These are phyloP conservation scores for Eurystomus gularis DNA, from an alignment of 2,113 vertebrate species.

Conservation along the genomic window DNA sequence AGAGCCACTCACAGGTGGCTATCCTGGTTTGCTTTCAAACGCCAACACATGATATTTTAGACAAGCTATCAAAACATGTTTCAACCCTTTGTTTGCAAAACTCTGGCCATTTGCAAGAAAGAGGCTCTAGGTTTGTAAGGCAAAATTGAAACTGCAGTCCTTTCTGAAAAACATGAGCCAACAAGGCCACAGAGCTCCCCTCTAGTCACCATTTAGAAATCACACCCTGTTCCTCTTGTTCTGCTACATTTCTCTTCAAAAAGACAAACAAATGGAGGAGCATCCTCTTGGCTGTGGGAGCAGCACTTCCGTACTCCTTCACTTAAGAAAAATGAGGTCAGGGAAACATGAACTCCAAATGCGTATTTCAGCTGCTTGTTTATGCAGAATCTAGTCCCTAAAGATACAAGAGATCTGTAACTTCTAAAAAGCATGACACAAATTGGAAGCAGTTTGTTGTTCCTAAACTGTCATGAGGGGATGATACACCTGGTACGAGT, in stretches of 20 bases:
- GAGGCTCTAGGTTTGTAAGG: not conserved
- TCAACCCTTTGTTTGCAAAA: not conserved
- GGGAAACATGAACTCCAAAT: not conserved
- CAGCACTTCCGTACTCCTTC: not conserved
- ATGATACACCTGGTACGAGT: not conserved
- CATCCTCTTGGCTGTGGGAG: not conserved
- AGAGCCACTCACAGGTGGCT: not conserved
- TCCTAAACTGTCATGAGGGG: not conserved
- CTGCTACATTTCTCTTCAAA: not conserved
- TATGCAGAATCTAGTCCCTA: not conserved
- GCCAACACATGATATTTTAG: not conserved
- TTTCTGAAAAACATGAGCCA: not conserved
- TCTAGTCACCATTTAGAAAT: not conserved
- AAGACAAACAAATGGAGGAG: not conserved
- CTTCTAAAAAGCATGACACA: not conserved
- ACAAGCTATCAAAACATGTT: not conserved
- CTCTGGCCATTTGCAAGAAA: not conserved
- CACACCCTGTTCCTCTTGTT: not conserved
- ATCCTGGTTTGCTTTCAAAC: not conserved
- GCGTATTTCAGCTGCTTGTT: not conserved
- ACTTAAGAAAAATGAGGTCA: not conserved
- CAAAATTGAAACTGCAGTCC: not conserved
- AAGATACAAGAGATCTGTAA: not conserved
- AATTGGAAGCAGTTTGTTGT: not conserved
- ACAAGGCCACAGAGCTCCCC: not conserved